Percentiles rank a stretch among this genome's conserved stretches.
These are phyloP conservation scores for Asteroscopus sphinx DNA, from an alignment of 2,888 invertebrate genomes.

Conservation along the genomic window DNA sequence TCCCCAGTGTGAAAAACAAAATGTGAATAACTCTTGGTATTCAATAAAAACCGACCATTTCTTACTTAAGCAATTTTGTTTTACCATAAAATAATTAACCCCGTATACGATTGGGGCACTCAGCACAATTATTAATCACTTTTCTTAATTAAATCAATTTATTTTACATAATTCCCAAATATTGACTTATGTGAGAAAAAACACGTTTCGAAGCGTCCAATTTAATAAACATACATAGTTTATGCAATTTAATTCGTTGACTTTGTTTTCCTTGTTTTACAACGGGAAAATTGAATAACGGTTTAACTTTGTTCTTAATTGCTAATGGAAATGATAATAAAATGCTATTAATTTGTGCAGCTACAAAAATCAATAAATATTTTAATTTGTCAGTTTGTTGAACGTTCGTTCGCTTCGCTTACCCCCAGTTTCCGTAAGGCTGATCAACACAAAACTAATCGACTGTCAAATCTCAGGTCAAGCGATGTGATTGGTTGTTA, in stretches of 20 bases:
- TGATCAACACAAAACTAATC: too few species aligned
- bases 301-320: conserved; percentile 35
- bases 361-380: background rate
- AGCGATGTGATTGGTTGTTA: too few species aligned
- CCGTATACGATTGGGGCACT: conserved; percentile 50
- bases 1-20: conserved; percentile 47
- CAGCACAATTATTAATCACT: conserved; percentile 58
- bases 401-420: too few species aligned
- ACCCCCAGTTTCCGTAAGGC: too few species aligned
- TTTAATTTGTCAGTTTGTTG: background rate
- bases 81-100: conserved; percentile 62
- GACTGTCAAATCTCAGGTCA: too few species aligned
- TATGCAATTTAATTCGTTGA: conserved; percentile 30
- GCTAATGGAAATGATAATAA: conserved; percentile 22
- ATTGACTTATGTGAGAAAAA: conserved; percentile 46
- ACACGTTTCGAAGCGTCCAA: conserved; percentile 52
- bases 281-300: conserved; percentile 40
- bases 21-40: conserved; percentile 53
- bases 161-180: conserved; percentile 60
- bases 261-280: conserved; percentile 30
- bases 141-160: conserved; percentile 60
- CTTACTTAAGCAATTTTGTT: conserved; percentile 55
- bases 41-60: conserved; percentile 51
- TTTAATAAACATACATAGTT: conserved; percentile 39
- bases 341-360: conserved; percentile 18